These are phyloP conservation scores for Brachyhypopomus occidentalis DNA, from an alignment of 2,113 vertebrate species.

Conservation along the genomic window DNA sequence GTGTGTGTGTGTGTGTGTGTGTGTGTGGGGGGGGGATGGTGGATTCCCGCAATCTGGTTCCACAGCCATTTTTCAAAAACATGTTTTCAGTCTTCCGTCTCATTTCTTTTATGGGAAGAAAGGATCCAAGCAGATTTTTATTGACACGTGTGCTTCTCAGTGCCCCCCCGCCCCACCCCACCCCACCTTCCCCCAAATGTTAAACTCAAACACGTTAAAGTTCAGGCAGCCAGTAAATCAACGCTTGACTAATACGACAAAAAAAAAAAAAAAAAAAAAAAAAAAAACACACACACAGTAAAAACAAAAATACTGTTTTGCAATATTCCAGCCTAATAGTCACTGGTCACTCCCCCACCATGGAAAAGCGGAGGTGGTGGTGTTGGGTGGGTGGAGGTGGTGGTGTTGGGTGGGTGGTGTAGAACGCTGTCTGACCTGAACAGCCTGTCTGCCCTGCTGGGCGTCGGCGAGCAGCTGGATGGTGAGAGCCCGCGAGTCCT, in stretches of 20 bases:
- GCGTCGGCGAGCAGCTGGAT: constrained; percentile 95
- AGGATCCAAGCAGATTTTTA: not conserved
- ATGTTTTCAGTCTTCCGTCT: not conserved
- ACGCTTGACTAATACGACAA: not conserved
- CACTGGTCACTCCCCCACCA: too few species aligned
- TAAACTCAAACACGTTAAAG: not conserved
- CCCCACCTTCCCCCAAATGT: too few species aligned
- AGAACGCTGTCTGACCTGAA: constrained; percentile 82
- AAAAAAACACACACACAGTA: not conserved
- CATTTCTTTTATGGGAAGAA: not conserved
- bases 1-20: too few species aligned
- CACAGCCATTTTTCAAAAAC: constrained; percentile 20
- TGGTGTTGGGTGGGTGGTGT: too few species aligned
- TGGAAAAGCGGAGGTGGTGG: not conserved
- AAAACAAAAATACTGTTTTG: too few species aligned
- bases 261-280: not conserved
- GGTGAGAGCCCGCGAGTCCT: constrained; percentile 92
- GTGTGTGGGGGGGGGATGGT: too few species aligned
- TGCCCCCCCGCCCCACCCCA: too few species aligned
- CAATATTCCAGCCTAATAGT: too few species aligned
- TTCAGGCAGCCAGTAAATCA: not conserved
- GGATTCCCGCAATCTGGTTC: constrained; percentile 5
- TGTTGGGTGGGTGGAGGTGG: not conserved
- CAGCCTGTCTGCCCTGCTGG: constrained; percentile 94
- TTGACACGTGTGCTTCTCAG: too few species aligned